Percentiles rank a stretch among this genome's conserved stretches.
These are phyloP conservation scores for Ceratosolen solmsi DNA, from an alignment of 1,140 invertebrate genomes.

Conservation along the genomic window DNA sequence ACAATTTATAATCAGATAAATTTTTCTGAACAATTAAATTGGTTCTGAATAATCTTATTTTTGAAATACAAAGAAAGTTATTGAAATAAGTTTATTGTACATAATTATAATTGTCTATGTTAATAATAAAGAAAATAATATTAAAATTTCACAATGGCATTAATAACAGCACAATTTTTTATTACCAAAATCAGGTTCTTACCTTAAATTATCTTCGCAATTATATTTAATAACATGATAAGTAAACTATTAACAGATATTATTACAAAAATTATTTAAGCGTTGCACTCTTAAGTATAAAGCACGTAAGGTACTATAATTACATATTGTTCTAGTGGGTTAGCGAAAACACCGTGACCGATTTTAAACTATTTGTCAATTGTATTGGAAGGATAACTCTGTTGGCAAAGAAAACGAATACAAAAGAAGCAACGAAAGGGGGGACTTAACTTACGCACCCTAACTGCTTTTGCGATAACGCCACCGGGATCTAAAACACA, in stretches of 20 bases:
- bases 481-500: not conserved
- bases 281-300: not conserved
- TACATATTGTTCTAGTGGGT: conserved; percentile 1
- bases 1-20: too few relatives aligned
- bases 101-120: too few relatives aligned
- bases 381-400: conserved; percentile 54
- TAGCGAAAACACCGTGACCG: conserved; percentile 11
- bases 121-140: too few relatives aligned
- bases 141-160: too few relatives aligned
- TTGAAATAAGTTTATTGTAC: too few relatives aligned
- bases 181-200: too few relatives aligned
- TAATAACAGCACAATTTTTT: too few relatives aligned
- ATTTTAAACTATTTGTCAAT: conserved; percentile 48
- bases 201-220: too few relatives aligned
- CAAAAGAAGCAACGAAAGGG: conserved; percentile 28
- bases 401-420: conserved; percentile 55
- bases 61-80: too few relatives aligned
- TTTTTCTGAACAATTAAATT: too few relatives aligned
- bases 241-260: not conserved
- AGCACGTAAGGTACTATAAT: conserved; percentile 8
- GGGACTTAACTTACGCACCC: conserved; percentile 52
- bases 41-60: too few relatives aligned
- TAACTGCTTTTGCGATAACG: not conserved
- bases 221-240: too few relatives aligned
- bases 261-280: conserved; percentile 9